phyloP scores from a whole-genome alignment of 35 echinoderm and acorn worm species.

The Ophioderma brevispina region DNA sequence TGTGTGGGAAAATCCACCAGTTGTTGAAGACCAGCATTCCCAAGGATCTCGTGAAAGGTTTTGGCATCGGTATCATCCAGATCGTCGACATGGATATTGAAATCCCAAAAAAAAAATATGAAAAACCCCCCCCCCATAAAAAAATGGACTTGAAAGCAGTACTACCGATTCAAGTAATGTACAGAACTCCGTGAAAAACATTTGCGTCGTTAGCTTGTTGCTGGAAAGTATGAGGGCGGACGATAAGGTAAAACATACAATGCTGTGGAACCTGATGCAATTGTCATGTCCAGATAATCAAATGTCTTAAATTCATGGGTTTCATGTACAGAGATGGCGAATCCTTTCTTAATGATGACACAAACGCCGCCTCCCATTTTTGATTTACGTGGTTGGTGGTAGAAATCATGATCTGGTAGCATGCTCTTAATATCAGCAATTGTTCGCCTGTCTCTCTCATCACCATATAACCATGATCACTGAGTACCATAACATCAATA shows the following conservation, averaged over 20 bases:
- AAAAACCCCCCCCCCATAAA: no score
- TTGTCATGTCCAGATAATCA: background rate
- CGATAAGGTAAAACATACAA: background rate
- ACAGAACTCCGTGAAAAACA: conserved; percentile 1
- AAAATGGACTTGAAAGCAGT: background rate
- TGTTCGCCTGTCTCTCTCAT: background rate
- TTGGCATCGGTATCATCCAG: background rate
- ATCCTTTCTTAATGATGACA: background rate
- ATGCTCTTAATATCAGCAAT: background rate
- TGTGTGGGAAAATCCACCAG: background rate
- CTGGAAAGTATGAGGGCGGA: background rate
- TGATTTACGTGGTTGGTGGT: background rate
- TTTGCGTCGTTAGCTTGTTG: background rate
- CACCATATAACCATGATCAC: background rate
- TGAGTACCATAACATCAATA: background rate
- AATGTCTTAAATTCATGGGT: background rate
- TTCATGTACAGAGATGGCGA: background rate
- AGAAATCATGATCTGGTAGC: background rate
- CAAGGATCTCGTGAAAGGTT: background rate
- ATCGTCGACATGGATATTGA: conserved; percentile 29
- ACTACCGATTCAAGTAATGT: background rate
- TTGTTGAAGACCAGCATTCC: background rate
- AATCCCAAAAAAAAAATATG: no score
- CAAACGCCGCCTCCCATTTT: background rate
- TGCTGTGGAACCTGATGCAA: background rate